Evolutionary conservation across 1,140 invertebrate species (phyloP).

Genomic region (Ectropis grisescens): DNA sequence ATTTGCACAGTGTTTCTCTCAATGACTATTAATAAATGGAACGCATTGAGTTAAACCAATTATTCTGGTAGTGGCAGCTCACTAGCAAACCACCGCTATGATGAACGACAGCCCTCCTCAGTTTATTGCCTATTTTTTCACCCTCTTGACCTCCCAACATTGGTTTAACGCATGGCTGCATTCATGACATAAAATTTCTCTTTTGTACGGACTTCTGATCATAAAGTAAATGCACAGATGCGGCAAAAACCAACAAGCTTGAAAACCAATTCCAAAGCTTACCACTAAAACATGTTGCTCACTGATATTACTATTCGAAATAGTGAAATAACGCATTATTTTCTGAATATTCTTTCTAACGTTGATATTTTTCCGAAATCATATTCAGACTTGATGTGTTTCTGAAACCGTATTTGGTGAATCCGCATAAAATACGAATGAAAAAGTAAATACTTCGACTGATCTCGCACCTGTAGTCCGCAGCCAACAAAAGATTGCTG

Average conservation of each 20-base stretch:
- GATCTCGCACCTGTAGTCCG: constrained; percentile 41
- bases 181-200: constrained; percentile 7
- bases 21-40: constrained; percentile 15
- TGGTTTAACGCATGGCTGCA: constrained; percentile 12
- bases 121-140: constrained; percentile 23
- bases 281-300: no score
- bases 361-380: no score
- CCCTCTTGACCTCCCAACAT: constrained; percentile 19
- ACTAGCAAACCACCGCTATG: constrained; percentile 9
- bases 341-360: no score
- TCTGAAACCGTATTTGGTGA: no score
- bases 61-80: constrained; percentile 25
- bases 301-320: no score
- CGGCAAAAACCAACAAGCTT: no score
- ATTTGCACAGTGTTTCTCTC: constrained; percentile 16
- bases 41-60: constrained; percentile 23
- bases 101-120: constrained; percentile 30
- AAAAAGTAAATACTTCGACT: constrained; percentile 37
- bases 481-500: constrained; percentile 48
- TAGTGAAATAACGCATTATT: no score
- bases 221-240: no score
- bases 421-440: constrained; percentile 14
- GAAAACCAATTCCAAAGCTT: no score
- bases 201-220: no score
- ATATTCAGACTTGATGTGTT: background rate